Base-by-base conservation (phyloP, 1,140 invertebrate genomes). In the Ips nitidus region DNA sequence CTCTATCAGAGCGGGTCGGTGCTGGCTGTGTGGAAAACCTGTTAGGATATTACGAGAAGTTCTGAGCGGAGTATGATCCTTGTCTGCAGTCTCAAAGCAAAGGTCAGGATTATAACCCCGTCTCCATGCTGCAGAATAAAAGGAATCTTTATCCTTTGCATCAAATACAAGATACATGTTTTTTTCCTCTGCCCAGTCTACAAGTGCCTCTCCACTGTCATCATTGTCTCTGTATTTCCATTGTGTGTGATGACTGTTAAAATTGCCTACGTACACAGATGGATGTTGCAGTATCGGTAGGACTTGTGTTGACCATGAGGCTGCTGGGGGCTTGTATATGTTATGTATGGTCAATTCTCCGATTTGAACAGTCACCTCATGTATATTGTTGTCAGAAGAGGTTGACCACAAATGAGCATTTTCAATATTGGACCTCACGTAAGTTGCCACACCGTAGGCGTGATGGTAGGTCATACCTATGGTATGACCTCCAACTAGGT, bases 21-120 rank as follows among this genome's bases (percentile, higher is more conserved):
- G 68, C 47, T 72, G 71, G 56, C 71, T 72, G 43, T 66, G 67
- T 52, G 71, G 71, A 52, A 72, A 70, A 38, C 66, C 53, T 2
- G 8, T 3, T 7, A 66, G 55, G 5, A 70, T 57, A 3, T 41
- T 47, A 8, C 67, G 45, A 6, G 41, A 36, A 52, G 47, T 57
- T 22, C 5, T 6, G 2, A 71, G 7, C 36, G 60, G 71, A 56
- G 22, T 41, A n/a, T 42, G 45, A 39, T 36, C 58, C n/a, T 6
- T 52, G 6, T 22, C 60, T 52, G 22, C 7, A 65, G 39, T 42
- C 7, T 56, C 66, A 42, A 72, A 69, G 53, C 66, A 69, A n/a
- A 72, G 41, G 45, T 72, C 71, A 22, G 66, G 67, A 50, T 72
- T 72, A 61, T 61, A 61, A 45, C 47, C 39, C 59, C 41, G 37